phyloP scores from a whole-genome alignment of 2,797 vertebrate genomes.

The Sarcophilus harrisii region DNA sequence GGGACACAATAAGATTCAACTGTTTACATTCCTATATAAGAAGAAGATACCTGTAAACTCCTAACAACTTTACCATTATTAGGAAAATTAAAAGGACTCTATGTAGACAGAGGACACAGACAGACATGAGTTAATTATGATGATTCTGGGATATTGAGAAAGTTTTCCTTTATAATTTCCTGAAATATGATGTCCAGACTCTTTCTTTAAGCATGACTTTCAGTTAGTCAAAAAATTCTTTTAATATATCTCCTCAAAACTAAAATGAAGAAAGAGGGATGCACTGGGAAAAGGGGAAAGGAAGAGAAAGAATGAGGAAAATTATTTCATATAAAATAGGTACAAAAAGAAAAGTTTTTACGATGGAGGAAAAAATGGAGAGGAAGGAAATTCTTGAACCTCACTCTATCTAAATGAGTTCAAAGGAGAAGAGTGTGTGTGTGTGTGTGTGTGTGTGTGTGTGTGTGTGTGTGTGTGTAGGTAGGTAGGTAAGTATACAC shows the following conservation, averaged over 20 bases:
- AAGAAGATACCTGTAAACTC: neutral
- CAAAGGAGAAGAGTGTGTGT: too few relatives aligned
- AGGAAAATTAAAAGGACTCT: neutral
- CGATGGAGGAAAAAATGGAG: neutral
- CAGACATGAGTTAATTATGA: neutral
- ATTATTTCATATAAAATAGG: neutral
- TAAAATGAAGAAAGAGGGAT: neutral
- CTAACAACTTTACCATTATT: neutral
- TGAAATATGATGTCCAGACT: neutral
- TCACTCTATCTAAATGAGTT: neutral
- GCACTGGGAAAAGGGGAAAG: neutral
- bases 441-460: too few relatives aligned
- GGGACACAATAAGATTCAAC: neutral
- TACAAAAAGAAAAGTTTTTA: neutral
- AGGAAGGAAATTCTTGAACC: neutral
- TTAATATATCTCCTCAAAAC: neutral
- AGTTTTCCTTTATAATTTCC: neutral
- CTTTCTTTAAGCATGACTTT: neutral
- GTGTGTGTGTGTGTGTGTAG: too few relatives aligned
- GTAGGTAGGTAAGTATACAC: too few relatives aligned
- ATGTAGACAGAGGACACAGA: neutral
- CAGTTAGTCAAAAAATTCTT: neutral
- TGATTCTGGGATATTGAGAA: neutral
- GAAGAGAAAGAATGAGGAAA: neutral
- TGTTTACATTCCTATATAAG: neutral